phyloP scores from a whole-genome alignment of 1,140 invertebrate species.

The Bombus difficillimus region DNA sequence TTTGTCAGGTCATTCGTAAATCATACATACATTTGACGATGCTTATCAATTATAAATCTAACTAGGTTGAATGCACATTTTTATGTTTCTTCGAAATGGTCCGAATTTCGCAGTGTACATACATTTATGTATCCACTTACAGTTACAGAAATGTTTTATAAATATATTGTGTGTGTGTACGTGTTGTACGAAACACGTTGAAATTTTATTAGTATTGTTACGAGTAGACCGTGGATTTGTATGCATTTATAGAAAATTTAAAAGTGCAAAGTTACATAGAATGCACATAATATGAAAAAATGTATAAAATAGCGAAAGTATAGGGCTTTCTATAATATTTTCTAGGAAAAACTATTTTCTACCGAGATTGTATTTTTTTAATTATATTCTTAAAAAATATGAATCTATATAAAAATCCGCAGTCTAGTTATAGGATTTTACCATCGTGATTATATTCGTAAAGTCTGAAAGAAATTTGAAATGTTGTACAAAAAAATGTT shows the following conservation, averaged over 20 bases:
- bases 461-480: neutral
- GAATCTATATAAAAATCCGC: too few species aligned
- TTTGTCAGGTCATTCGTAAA: constrained; percentile 1
- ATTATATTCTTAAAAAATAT: too few species aligned
- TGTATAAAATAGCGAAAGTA: too few species aligned
- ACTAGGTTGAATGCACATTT: neutral
- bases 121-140: neutral
- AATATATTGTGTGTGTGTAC: too few species aligned
- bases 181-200: neutral
- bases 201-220: neutral
- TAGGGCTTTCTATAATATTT: too few species aligned
- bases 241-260: too few species aligned
- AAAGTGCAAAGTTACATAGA: too few species aligned
- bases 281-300: too few species aligned
- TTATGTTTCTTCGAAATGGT: neutral
- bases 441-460: neutral
- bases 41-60: neutral
- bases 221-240: neutral
- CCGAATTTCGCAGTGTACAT: neutral
- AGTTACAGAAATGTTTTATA: too few species aligned
- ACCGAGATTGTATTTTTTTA: too few species aligned
- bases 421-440: too few species aligned
- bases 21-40: neutral
- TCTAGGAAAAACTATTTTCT: too few species aligned
- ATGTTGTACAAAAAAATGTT: neutral